Conservation (phyloP, 2,113 vertebrate species). For the Hyperoodon ampullatus region DNA sequence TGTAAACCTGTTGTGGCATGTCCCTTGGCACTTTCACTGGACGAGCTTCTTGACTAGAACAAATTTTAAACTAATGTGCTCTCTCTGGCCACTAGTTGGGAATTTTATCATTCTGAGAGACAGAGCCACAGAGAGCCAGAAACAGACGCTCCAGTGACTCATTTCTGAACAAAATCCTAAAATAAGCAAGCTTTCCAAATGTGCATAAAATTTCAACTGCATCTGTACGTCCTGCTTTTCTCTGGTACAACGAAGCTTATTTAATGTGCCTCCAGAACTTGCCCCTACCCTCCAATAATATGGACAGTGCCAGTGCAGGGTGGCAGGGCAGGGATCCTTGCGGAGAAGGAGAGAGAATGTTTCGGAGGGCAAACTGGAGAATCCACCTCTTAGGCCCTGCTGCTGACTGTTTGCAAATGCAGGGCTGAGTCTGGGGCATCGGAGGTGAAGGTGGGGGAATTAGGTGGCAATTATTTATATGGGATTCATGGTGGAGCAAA, state of each 20-base stretch:
- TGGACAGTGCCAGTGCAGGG: not conserved
- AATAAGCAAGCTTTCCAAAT: constrained; percentile 69
- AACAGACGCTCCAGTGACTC: constrained; percentile 13
- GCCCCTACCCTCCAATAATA: constrained; percentile 12
- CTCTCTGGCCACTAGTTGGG: not conserved
- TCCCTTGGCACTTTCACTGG: not conserved
- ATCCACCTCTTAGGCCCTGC: no score
- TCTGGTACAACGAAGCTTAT: not conserved
- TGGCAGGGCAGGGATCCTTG: not conserved
- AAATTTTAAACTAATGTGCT: constrained; percentile 53
- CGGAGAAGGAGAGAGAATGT: not conserved
- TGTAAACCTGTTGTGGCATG: not conserved
- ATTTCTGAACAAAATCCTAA: constrained; percentile 59
- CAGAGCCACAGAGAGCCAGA: constrained; percentile 33
- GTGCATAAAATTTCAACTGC: constrained; percentile 20
- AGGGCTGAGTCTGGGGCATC: not conserved
- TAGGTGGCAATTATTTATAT: not conserved
- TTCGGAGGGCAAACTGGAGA: not conserved
- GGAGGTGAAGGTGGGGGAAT: not conserved
- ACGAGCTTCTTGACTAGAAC: not conserved
- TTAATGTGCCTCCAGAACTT: not conserved
- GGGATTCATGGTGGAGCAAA: not conserved
- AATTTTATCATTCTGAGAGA: constrained; percentile 63
- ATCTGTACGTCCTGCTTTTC: not conserved
- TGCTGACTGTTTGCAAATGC: not conserved